phyloP scores from a whole-genome alignment of 2,113 vertebrate species.

The Cervus canadensis region DNA sequence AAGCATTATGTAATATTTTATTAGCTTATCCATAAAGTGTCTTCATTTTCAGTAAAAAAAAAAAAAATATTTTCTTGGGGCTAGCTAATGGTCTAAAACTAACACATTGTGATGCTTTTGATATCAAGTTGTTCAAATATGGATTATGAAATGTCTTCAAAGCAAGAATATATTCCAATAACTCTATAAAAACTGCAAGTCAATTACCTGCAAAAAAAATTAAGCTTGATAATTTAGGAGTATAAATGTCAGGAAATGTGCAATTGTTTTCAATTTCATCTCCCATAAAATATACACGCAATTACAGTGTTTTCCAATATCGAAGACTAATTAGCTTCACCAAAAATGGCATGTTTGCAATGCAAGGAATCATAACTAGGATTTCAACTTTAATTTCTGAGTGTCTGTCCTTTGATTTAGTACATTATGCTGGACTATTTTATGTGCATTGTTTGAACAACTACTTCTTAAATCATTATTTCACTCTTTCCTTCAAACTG shows the following conservation, averaged over 20 bases:
- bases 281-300: conserved; percentile 51
- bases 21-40: background rate
- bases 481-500: background rate
- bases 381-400: conserved; percentile 22
- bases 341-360: background rate
- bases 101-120: conserved; percentile 10
- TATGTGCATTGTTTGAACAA: background rate
- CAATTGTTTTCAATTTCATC: conserved; percentile 66
- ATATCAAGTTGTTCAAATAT: conserved; percentile 3
- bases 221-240: conserved; percentile 48
- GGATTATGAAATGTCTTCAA: conserved; percentile 12
- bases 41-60: background rate
- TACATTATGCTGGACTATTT: background rate
- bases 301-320: conserved; percentile 46
- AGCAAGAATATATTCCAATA: background rate
- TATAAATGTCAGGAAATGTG: conserved; percentile 54
- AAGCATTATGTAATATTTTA: background rate
- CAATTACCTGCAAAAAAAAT: conserved; percentile 55
- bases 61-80: background rate
- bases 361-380: background rate
- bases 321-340: conserved; percentile 54
- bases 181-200: conserved; percentile 36
- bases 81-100: background rate
- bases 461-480: conserved; percentile 25
- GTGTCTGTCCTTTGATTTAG: background rate